Conservation (phyloP, 2,888 invertebrate species). For the Temnothorax unifasciatus region DNA sequence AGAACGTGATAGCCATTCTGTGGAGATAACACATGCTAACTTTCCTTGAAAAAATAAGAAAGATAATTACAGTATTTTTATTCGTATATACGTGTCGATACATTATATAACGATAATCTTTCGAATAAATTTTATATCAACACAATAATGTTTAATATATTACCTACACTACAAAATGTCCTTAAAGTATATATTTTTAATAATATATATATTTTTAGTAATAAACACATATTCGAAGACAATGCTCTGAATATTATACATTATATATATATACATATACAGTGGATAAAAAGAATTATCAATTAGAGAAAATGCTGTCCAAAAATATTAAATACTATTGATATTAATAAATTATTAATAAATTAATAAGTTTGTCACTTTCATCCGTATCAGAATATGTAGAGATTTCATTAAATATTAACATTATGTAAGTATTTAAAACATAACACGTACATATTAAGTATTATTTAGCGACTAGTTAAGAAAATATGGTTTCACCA, state of each 20-base stretch:
- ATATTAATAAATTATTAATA: slow-evolving; percentile 25
- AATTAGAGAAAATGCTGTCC: slow-evolving; percentile 45
- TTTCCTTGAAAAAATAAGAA: slow-evolving; percentile 25
- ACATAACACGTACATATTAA: slow-evolving; percentile 41
- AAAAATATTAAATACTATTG: slow-evolving; percentile 53
- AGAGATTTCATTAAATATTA: slow-evolving; percentile 54
- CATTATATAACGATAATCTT: slow-evolving; percentile 47
- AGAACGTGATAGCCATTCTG: slow-evolving; percentile 5
- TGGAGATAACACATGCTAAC: slow-evolving; percentile 39
- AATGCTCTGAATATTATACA: slow-evolving; percentile 41
- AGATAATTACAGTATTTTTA: slow-evolving; percentile 49
- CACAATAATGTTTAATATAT: slow-evolving; percentile 36
- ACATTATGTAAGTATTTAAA: slow-evolving; percentile 48
- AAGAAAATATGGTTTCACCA: slow-evolving; percentile 38
- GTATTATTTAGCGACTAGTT: slow-evolving; percentile 36
- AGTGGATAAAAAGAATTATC: slow-evolving; percentile 32
- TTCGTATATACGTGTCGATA: slow-evolving; percentile 44
- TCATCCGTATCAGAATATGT: slow-evolving; percentile 53
- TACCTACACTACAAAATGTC: slow-evolving; percentile 22
- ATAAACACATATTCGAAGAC: slow-evolving; percentile 42
- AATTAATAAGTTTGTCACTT: slow-evolving; percentile 53
- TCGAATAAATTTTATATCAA: slow-evolving; percentile 42
- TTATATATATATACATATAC: slow-evolving; percentile 33
- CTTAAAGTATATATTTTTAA: slow-evolving; percentile 38
- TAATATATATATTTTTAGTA: slow-evolving; percentile 41